Conservation (phyloP, 2,888 invertebrate genomes). For the Xestia c-nigrum region DNA sequence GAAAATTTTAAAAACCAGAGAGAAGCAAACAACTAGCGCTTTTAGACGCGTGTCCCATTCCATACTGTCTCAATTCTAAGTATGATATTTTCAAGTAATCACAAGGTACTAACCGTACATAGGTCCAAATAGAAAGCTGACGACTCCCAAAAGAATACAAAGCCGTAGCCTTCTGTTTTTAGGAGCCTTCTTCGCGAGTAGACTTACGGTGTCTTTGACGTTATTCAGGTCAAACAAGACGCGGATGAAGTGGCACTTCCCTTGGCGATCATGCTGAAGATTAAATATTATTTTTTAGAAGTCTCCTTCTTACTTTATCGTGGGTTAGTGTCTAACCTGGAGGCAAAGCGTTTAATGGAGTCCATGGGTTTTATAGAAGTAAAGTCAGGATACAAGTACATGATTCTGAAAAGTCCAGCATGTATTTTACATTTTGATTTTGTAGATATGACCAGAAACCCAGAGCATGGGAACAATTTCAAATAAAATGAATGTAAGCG, state of each 20-base stretch:
- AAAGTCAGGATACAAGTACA: not conserved
- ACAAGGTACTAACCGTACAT: constrained; percentile 84
- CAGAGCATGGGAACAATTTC: not conserved
- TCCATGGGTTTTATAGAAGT: not conserved
- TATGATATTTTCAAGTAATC: not conserved
- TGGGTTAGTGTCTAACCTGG: no score
- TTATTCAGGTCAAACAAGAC: constrained; percentile 82
- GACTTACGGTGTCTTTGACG: constrained; percentile 84
- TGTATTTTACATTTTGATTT: not conserved
- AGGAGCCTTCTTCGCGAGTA: constrained; percentile 85
- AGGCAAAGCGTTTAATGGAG: no score
- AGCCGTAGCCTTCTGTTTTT: constrained; percentile 83
- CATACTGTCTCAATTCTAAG: no score
- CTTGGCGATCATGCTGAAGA: constrained; percentile 79
- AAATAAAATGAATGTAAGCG: not conserved
- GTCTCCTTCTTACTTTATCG: no score
- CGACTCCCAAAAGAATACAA: constrained; percentile 81
- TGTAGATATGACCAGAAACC: not conserved
- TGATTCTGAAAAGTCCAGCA: not conserved
- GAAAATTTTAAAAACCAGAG: no score
- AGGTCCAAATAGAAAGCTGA: constrained; percentile 88
- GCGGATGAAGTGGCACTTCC: constrained; percentile 74
- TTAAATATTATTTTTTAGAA: not conserved
- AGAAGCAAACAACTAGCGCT: no score
- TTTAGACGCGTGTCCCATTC: no score